Conservation (phyloP, 2,113 vertebrate species). For the Mohoua ochrocephala region DNA sequence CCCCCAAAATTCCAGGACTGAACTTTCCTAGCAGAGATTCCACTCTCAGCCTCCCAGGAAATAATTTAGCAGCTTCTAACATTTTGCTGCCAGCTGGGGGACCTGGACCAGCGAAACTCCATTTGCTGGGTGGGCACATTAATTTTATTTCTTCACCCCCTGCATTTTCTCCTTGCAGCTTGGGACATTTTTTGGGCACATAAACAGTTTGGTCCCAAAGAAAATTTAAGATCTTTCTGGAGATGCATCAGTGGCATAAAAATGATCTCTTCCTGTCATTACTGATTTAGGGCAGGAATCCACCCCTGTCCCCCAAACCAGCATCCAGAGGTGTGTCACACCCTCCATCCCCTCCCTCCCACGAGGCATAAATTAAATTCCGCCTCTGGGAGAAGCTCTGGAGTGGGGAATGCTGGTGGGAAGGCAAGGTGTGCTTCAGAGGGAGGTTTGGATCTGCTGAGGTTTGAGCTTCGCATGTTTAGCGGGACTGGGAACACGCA, state of each 20-base stretch:
- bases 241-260: fast-evolving
- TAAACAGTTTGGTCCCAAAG: neutral
- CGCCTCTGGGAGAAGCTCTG: neutral
- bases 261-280: neutral
- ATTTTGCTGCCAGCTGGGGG: neutral
- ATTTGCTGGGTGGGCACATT: fast-evolving
- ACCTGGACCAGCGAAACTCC: neutral
- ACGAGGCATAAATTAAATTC: neutral
- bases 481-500: neutral
- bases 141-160: neutral
- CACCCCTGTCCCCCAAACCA: neutral
- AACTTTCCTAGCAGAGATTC: neutral
- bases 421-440: neutral
- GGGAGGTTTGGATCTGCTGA: neutral
- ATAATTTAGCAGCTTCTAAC: neutral
- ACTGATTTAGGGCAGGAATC: neutral
- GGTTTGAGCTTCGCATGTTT: neutral
- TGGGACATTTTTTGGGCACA: neutral
- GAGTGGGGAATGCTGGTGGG: neutral
- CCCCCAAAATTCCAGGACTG: fast-evolving
- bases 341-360: neutral
- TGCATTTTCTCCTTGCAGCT: neutral
- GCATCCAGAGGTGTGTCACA: neutral
- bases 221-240: neutral
- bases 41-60: neutral